phyloP scores from a whole-genome alignment of 2,888 invertebrate genomes.

The Leuctra nigra region DNA sequence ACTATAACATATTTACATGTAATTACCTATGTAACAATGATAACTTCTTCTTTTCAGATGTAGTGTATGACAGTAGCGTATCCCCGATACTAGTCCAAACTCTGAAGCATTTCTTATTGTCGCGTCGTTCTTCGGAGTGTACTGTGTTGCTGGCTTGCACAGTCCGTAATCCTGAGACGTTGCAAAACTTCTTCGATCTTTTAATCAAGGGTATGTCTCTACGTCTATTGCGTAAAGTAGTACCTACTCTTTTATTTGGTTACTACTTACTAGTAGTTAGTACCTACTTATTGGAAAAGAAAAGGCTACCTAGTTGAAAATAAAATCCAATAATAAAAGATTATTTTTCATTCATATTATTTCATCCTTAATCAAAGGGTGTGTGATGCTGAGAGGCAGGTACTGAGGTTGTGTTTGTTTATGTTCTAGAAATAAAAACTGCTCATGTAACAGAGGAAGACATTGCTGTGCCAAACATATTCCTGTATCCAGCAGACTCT shows the following conservation, averaged over 20 bases:
- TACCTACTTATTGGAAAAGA: neutral
- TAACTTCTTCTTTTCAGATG: constrained; percentile 21
- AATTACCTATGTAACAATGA: no score
- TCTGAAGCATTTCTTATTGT: constrained; percentile 16
- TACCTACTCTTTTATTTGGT: neutral
- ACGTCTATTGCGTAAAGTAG: no score
- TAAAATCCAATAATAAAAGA: no score
- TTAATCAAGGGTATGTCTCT: constrained; percentile 18
- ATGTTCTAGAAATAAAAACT: no score
- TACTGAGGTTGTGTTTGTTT: no score
- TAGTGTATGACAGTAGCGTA: constrained; percentile 23
- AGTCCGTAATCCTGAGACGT: constrained; percentile 22
- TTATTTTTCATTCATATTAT: no score
- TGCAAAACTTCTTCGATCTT: constrained; percentile 17
- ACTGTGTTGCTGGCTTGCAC: constrained; percentile 22
- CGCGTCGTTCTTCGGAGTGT: constrained; percentile 7
- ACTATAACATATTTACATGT: no score
- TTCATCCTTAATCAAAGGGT: no score
- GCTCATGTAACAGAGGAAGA: no score
- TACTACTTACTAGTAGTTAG: neutral
- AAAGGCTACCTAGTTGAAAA: no score
- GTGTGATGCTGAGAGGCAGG: no score
- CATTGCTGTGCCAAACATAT: neutral
- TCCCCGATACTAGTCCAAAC: constrained; percentile 18
- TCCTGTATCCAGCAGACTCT: constrained; percentile 4